Conservation (phyloP, 2,797 vertebrate genomes). For the Gobionotothen gibberifrons region DNA sequence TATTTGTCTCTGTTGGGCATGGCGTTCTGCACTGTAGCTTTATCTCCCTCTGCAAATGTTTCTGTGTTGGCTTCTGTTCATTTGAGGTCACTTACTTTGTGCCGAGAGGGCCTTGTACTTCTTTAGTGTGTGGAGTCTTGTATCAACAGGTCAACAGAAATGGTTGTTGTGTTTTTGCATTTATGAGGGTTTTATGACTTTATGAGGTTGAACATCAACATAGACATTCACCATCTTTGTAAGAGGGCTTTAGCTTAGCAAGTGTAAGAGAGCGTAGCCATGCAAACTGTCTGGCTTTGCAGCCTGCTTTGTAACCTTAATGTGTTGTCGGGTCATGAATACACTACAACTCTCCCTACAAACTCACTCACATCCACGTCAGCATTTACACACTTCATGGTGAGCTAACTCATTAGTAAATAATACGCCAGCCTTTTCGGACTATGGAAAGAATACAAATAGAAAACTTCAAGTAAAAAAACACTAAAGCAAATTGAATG, state of each 20-base stretch:
- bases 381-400: neutral
- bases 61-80: conserved; percentile 21
- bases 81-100: conserved; percentile 29
- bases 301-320: neutral
- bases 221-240: neutral
- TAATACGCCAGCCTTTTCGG: neutral
- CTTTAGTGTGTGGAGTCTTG: conserved; percentile 1
- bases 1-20: conserved; percentile 8
- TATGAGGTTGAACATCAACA: neutral
- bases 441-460: neutral
- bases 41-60: neutral
- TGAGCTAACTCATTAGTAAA: neutral
- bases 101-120: neutral
- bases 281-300: neutral
- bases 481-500: neutral
- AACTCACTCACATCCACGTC: neutral
- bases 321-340: neutral
- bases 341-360: neutral
- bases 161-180: neutral
- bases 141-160: conserved; percentile 2
- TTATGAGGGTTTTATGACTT: neutral
- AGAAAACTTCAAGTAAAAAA: neutral
- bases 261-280: no score
- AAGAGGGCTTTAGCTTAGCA: neutral
- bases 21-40: conserved; percentile 4